These are phyloP conservation scores for Furcula furcula DNA, from an alignment of 2,888 invertebrate genomes.

Conservation along the genomic window DNA sequence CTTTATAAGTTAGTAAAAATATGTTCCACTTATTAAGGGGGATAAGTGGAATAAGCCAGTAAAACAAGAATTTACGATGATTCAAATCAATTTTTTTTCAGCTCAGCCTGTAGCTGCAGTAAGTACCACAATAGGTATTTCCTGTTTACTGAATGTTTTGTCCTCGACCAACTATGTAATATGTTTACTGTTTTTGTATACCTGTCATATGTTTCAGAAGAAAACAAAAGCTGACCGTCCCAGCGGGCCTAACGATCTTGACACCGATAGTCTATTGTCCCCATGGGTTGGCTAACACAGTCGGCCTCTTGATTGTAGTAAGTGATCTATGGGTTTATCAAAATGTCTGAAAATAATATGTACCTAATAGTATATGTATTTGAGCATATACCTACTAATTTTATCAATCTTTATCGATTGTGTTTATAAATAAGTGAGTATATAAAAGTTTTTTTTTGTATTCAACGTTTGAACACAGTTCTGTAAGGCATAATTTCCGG, in stretches of 20 bases:
- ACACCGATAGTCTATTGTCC: constrained; percentile 60
- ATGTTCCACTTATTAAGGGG: too few relatives aligned
- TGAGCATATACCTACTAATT: too few relatives aligned
- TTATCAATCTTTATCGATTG: too few relatives aligned
- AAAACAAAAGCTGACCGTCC: constrained; percentile 46
- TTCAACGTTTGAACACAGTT: too few relatives aligned
- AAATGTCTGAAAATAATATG: too few relatives aligned
- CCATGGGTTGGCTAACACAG: constrained; percentile 24
- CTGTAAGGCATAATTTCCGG: too few relatives aligned
- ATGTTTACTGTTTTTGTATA: constrained; percentile 31
- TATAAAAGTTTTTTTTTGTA: too few relatives aligned
- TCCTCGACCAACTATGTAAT: constrained; percentile 26
- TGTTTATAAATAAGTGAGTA: too few relatives aligned
- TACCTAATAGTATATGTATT: too few relatives aligned
- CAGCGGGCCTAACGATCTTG: constrained; percentile 49
- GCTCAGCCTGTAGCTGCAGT: background rate
- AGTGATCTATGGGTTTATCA: too few relatives aligned
- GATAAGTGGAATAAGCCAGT: too few relatives aligned
- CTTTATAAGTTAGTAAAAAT: too few relatives aligned
- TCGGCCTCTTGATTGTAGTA: constrained; percentile 2
- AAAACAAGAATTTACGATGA: background rate
- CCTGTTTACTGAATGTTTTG: constrained; percentile 16
- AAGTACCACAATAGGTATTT: constrained; percentile 12
- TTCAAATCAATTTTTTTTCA: constrained; percentile 6
- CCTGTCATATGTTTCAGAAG: constrained; percentile 41